Base-by-base conservation (phyloP, 1,140 invertebrate species). In the Copidosoma floridanum region DNA sequence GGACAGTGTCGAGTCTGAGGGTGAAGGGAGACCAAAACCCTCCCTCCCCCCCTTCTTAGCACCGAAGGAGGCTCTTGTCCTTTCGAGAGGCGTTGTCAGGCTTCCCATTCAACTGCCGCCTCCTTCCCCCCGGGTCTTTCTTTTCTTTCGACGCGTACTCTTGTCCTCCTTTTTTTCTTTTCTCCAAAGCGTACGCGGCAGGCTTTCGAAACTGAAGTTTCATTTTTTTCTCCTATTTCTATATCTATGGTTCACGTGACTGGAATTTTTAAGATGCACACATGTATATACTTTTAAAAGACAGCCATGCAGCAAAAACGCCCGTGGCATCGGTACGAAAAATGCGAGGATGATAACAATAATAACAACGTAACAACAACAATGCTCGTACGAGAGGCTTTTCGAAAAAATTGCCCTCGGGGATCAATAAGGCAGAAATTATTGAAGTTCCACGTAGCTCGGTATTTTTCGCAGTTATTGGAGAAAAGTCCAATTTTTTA, bases 61-160 rank as follows among this genome's bases (percentile, higher is more conserved):
- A 41, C 47, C 44, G 38, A n/a, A 26, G 21, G 14, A 21, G n/a
- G n/a, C n/a, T 23, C 40, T 44, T 46, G 57, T 58, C 29, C 48
- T 52, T n/a, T 27, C 18, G 41, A 12, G 40, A 35, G 47, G 37
- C 57, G 3, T 47, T 47, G 51, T 53, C 57, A 60, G 57, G 29
- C 48, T 58, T 48, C 35, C 38, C 37, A 51, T 58, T 58, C 29
- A 41, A 26, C 37, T 50, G 23, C 46, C n/a, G 20, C 26, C 38
- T 26, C 8, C 12, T 1, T 23, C 27, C 20, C 21, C 11, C 29
- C 29, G 11, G 23, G 12, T 35, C 29, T 18, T 18, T 37, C n/a
- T 48, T 58, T n/a, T 59, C 18, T 46, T 53, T 12, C 53, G 18
- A n/a, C 23, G n/a, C 20, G n/a, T n/a, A n/a, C n/a, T n/a, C 23